Conservation (phyloP, 2,113 vertebrate species). For the Eubucco bourcierii region DNA sequence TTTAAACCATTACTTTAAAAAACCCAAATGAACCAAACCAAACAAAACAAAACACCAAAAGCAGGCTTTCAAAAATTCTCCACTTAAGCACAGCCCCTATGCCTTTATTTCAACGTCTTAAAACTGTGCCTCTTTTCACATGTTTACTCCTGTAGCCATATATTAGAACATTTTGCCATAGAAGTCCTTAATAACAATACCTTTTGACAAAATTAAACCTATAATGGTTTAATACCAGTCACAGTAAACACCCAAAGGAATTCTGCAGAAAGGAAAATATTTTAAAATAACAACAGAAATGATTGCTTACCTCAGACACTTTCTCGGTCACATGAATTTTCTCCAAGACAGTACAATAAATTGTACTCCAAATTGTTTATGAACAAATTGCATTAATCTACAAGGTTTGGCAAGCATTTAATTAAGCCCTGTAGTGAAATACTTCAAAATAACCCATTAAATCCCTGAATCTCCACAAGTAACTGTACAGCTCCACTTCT, state of each 20-base stretch:
- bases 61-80: not conserved
- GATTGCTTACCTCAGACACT: not conserved
- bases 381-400: not conserved
- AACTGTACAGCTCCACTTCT: not conserved
- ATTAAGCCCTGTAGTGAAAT: not conserved
- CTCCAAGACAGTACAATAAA: not conserved
- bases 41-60: not conserved
- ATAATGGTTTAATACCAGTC: not conserved
- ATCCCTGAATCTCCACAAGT: not conserved
- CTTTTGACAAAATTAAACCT: not conserved
- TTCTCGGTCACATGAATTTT: not conserved
- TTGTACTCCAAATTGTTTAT: not conserved
- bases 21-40: not conserved
- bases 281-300: not conserved
- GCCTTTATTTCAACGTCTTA: not conserved
- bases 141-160: not conserved
- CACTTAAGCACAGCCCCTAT: not conserved
- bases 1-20: not conserved
- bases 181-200: not conserved
- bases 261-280: not conserved
- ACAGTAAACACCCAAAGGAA: not conserved
- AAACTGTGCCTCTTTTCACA: not conserved
- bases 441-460: not conserved
- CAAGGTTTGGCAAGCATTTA: slow-evolving; percentile 7
- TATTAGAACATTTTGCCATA: not conserved